Base-by-base conservation (phyloP, 2,113 vertebrate genomes). In the Archilochus colubris region DNA sequence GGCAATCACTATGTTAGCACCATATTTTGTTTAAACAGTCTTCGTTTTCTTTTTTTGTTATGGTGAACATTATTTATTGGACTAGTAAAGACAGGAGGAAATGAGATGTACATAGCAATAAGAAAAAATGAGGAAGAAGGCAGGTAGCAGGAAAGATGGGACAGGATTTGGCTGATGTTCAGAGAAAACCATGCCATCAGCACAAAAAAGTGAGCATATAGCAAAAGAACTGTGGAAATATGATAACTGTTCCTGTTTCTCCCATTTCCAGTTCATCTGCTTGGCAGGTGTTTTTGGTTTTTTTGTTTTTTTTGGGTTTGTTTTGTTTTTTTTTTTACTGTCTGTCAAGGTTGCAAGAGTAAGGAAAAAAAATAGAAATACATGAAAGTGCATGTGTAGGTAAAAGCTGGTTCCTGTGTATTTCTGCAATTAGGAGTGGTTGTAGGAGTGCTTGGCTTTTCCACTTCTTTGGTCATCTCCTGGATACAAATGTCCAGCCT, bases 11-110 rank as follows among this genome's bases (percentile, higher is more conserved):
- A 9, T 72, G 63, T 61, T 54, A 79, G 68, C 67, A 81, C 44
- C 69, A 78, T 82, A 86, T 95, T 93, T 94, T 94, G 69, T 73
- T 92, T 81, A 68, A 94, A 89, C 23, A 69, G 68, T 48, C 38
- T 86, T 78, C 7, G 16, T 62, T 88, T 89, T 86, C 51, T 75
- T 77, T 89, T 46, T 80, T 31, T 70, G 10, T 81, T 81, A 43
- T 44, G 64, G 51, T 50, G 50, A 66, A 50, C 2, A 0, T 14
- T 88, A 22, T 74, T 86, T 92, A 78, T 75, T 16, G 13, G 67
- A 50, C 13, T 33, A 75, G 21, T 10, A 67, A 72, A 91, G 31
- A 22, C 11, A 91, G 23, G 28, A 55, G 27, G 36, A 82, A 59
- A 58, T 8, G 8, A 57, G 44, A 57, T 9, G 13, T 44, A 80